Evolutionary conservation across 2,888 invertebrate species (phyloP), one percentile per base, ranked within the genome.

Genomic region (Tachina grossa): DNA sequence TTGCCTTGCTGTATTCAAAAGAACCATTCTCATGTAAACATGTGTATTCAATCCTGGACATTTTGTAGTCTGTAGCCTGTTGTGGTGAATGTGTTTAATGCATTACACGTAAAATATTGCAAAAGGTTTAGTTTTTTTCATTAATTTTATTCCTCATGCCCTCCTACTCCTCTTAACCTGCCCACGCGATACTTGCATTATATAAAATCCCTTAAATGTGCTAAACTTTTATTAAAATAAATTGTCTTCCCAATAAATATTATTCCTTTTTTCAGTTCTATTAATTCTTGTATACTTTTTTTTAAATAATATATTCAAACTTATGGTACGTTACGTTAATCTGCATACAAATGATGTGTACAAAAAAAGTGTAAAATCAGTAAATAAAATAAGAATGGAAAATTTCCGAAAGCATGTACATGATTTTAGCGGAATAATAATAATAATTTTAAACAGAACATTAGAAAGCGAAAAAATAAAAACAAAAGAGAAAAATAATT

Each of bases 381-480:
- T 45, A 31, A 31, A 31, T 6, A 31, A 31, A 31, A 31, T 4
- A 31, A 61, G 13, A 43, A 68, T n/a, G n/a, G 14, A 57, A 61
- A 53, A 75, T 13, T 61, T 1, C 22, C 11, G 47, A n/a, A 39
- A 57, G 16, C 14, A 31, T 22, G 41, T 57, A 66, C 77, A 83
- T 74, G 83, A 74, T 68, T 83, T 83, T 78, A 61, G 77, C 66
- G 43, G 68, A 83, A 83, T 78, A 78, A 66, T 78, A 78, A 66
- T 78, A 78, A 66, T 74, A 68, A 77, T 72, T 59, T 77, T 45
- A 19, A 22, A 68, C 53, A 69, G 71, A 68, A 76, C 55, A 69
- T 51, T 51, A 78, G 61, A 69, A 69, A 45, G 13, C 10, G 49
- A 16, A 39, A 55, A 10, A 13, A 22, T 22, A 68, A 11, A 45